phyloP scores from a whole-genome alignment of 2,888 invertebrate species.

The Euzophera pinguis region DNA sequence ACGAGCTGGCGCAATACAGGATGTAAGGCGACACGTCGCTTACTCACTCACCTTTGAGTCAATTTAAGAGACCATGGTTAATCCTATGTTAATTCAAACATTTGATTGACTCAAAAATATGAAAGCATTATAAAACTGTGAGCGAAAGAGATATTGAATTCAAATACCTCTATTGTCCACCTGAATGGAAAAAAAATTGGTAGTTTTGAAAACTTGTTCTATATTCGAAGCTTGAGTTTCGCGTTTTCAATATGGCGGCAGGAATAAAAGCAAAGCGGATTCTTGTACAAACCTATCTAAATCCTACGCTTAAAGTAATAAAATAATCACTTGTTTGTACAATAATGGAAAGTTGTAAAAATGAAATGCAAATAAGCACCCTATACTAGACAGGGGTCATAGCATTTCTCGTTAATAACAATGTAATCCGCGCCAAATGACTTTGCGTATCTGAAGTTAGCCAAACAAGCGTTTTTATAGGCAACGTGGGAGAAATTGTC shows the following conservation, averaged over 20 bases:
- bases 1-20: too few relatives aligned
- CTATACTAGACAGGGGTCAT: neutral
- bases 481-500: too few relatives aligned
- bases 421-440: too few relatives aligned
- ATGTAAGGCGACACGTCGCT: too few relatives aligned
- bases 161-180: neutral
- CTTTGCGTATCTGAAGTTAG: too few relatives aligned
- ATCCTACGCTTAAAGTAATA: conserved; percentile 17
- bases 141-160: too few relatives aligned
- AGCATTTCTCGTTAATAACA: neutral
- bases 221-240: neutral
- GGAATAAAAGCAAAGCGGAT: conserved; percentile 18
- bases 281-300: conserved; percentile 21
- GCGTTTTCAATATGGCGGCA: conserved; percentile 13
- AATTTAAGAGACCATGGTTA: too few relatives aligned
- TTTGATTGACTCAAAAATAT: too few relatives aligned
- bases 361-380: neutral
- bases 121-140: too few relatives aligned
- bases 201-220: conserved; percentile 14
- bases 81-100: too few relatives aligned
- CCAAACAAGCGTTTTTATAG: too few relatives aligned
- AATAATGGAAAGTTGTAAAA: conserved; percentile 6
- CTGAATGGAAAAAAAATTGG: neutral
- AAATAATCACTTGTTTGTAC: conserved; percentile 18
- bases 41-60: too few relatives aligned